Percentiles rank a stretch among this genome's conserved stretches.
Evolutionary conservation across 2,888 invertebrate species (phyloP).

Genomic region (Drosophila tripunctata): DNA sequence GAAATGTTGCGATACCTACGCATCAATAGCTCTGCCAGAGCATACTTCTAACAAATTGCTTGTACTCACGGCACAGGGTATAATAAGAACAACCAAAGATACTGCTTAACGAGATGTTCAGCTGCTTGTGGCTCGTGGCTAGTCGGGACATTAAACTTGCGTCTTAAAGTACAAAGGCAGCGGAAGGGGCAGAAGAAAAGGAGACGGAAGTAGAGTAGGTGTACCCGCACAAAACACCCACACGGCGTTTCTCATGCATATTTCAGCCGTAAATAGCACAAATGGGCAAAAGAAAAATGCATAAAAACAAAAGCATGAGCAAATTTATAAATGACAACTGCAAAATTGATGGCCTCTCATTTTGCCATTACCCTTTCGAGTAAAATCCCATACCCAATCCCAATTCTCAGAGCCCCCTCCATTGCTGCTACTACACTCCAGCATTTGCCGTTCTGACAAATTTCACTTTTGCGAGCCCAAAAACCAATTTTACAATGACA

Average conservation of each 20-base stretch:
- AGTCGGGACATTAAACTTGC: constrained; percentile 59
- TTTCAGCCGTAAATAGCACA: constrained; percentile 54
- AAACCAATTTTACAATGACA: constrained; percentile 38
- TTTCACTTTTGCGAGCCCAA: constrained; percentile 31
- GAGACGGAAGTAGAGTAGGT: too few relatives aligned
- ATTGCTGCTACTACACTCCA: too few relatives aligned
- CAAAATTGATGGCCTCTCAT: constrained; percentile 59
- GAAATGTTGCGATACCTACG: too few relatives aligned
- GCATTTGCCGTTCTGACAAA: constrained; percentile 1
- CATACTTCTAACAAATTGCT: not conserved
- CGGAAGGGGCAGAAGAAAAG: too few relatives aligned
- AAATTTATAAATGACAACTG: constrained; percentile 74
- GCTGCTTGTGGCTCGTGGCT: constrained; percentile 18
- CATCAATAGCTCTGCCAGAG: too few relatives aligned
- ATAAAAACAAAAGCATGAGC: constrained; percentile 62
- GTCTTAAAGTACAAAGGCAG: too few relatives aligned
- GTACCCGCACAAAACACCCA: not conserved
- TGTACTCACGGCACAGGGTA: not conserved
- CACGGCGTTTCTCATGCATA: constrained; percentile 40
- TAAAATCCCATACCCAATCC: not conserved
- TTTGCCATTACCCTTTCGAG: constrained; percentile 4
- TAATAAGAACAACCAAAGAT: not conserved
- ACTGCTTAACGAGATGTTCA: constrained; percentile 21
- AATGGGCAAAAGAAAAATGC: constrained; percentile 41
- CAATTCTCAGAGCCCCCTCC: too few relatives aligned